These are phyloP conservation scores for Atta cephalotes DNA, from an alignment of 1,140 invertebrate genomes.

Conservation along the genomic window DNA sequence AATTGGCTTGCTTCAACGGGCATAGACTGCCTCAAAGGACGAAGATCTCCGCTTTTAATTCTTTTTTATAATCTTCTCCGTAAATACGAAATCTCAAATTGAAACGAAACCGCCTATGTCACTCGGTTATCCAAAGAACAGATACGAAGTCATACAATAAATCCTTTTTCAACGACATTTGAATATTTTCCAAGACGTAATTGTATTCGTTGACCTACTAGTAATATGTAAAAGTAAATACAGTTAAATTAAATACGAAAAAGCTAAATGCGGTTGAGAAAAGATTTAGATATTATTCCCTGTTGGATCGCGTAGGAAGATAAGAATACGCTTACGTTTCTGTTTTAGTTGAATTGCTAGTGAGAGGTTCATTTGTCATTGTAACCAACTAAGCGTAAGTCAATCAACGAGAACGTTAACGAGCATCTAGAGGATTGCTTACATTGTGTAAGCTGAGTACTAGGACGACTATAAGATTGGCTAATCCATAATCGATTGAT, in stretches of 20 bases:
- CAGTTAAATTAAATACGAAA: slow-evolving; percentile 7
- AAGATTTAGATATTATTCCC: slow-evolving; percentile 7
- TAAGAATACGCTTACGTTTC: background rate
- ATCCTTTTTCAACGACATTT: slow-evolving; percentile 27
- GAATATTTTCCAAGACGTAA: slow-evolving; percentile 35
- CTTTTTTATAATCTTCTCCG: slow-evolving; percentile 60
- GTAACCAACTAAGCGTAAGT: slow-evolving; percentile 47
- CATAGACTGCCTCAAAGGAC: slow-evolving; percentile 63
- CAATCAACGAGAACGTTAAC: slow-evolving; percentile 62
- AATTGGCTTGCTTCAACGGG: slow-evolving; percentile 64
- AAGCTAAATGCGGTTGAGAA: background rate
- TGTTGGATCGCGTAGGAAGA: background rate
- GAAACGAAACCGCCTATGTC: slow-evolving; percentile 17
- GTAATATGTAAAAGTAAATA: background rate
- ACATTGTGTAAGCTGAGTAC: slow-evolving; percentile 17
- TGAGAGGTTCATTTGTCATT: slow-evolving; percentile 43
- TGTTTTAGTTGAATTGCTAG: background rate
- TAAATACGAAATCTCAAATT: slow-evolving; percentile 68
- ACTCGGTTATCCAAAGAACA: slow-evolving; percentile 16
- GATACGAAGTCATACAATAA: slow-evolving; percentile 27
- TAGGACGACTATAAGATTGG: slow-evolving; percentile 38
- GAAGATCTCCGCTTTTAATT: slow-evolving; percentile 60
- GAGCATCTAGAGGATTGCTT: slow-evolving; percentile 46
- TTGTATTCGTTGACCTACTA: slow-evolving; percentile 43
- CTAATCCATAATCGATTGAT: slow-evolving; percentile 58